Conservation (phyloP, 2,888 invertebrate species). For the Andrena bicolor region DNA sequence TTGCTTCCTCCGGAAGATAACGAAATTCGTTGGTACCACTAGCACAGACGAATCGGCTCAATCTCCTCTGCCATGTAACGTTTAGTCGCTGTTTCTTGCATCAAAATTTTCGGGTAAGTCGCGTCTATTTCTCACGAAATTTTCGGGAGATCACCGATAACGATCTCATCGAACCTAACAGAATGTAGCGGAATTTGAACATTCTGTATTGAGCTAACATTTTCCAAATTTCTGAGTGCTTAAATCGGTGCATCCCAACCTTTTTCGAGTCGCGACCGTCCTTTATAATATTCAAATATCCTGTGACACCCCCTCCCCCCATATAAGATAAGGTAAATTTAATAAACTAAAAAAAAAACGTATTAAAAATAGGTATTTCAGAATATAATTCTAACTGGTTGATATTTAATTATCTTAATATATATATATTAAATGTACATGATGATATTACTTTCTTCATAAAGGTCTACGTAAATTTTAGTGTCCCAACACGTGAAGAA, state of each 20-base stretch:
- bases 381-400: no score
- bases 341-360: no score
- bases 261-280: no score
- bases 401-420: no score
- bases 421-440: no score
- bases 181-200: neutral
- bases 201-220: no score
- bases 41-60: constrained; percentile 43
- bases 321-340: no score
- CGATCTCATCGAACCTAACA: neutral
- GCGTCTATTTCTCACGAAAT: neutral
- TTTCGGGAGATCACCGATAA: neutral
- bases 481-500: constrained; percentile 5
- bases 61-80: constrained; percentile 42
- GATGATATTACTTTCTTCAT: neutral
- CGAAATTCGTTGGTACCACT: constrained; percentile 42
- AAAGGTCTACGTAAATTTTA: constrained; percentile 31
- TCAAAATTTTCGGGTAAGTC: constrained; percentile 58
- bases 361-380: no score
- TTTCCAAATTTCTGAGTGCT: no score
- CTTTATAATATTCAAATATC: no score
- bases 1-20: constrained; percentile 64
- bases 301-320: no score
- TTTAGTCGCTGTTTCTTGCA: constrained; percentile 41
- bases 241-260: no score